Evolutionary conservation across 1,140 invertebrate genomes (phyloP), one percentile per base, ranked within the genome.

Genomic region (Apis cerana): DNA sequence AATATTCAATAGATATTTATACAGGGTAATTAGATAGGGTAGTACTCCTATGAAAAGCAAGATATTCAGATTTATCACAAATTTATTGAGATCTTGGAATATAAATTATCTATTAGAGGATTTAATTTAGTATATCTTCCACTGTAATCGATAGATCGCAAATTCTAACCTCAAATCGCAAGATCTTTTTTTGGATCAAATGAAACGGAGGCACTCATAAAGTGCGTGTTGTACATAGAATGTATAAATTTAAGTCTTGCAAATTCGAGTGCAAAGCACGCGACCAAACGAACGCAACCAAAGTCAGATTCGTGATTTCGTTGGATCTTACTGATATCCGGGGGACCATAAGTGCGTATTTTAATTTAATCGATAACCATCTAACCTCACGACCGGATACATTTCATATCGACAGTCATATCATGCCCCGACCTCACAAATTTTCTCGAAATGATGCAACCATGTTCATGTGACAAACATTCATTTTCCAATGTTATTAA

Each of bases 301-400:
- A 87, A 85, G 59, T 85, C 62, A 78, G 52, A 85, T 77, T 88
- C 67, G 80, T 89, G 76, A 89, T 84, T 86, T 80, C 64, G 75
- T 84, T 54, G 78, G 76, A 88, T 59, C 75, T 88, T 88, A 84
- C 65, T 43, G 59, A 87, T 56, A 87, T 65, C 79, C 43, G 75
- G 85, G 85, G 86, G 86, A 88, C 86, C 86, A 88, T n/a, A 83
- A 76, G 71, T 33, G 65, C 23, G 77, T 81, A 75, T 62, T 75
- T 79, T 59, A 85, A 87, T 78, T 69, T 72, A 67, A 85, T 54
- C 68, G 71, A 74, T 84, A 84, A 62, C 27, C 79, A 72, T 69
- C 69, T 52, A 59, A 80, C 21, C 50, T 84, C 61, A 84, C 68
- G 61, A 81, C 23, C 64, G 70, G 58, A 84, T 80, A 68, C 59